These are phyloP conservation scores for Malurus splendens DNA, from an alignment of 2,797 vertebrate species.

Conservation along the genomic window DNA sequence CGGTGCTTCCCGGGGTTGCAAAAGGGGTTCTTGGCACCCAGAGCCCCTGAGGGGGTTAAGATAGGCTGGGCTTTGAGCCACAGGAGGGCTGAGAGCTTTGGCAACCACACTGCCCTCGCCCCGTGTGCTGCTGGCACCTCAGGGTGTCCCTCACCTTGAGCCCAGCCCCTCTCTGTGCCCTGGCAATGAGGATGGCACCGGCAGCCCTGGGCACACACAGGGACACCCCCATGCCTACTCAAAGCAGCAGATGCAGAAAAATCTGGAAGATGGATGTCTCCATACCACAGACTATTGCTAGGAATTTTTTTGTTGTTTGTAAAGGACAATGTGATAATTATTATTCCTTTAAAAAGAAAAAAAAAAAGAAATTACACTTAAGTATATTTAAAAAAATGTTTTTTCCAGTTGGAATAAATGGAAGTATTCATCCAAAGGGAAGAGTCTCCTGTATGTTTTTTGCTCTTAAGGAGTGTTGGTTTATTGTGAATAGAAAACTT, in stretches of 20 bases:
- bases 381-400: slow-evolving; percentile 53
- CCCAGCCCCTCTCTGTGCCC: not conserved
- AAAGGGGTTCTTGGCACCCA: not conserved
- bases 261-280: slow-evolving; percentile 51
- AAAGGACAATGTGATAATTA: slow-evolving; percentile 65
- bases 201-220: not conserved
- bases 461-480: not conserved
- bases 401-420: slow-evolving; percentile 57
- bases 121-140: not conserved
- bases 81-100: not conserved
- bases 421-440: slow-evolving; percentile 47
- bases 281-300: slow-evolving; percentile 58
- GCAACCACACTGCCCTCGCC: not conserved
- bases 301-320: slow-evolving; percentile 61
- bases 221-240: not conserved
- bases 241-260: slow-evolving; percentile 48
- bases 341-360: slow-evolving; percentile 52
- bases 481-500: not conserved
- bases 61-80: not conserved
- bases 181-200: not conserved
- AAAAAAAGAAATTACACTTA: slow-evolving; percentile 7
- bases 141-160: not conserved
- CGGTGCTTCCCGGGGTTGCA: not conserved
- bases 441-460: slow-evolving; percentile 41
- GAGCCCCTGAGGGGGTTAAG: not conserved